Base-by-base conservation (phyloP, 2,888 invertebrate genomes). In the Parnassius mnemosyne region DNA sequence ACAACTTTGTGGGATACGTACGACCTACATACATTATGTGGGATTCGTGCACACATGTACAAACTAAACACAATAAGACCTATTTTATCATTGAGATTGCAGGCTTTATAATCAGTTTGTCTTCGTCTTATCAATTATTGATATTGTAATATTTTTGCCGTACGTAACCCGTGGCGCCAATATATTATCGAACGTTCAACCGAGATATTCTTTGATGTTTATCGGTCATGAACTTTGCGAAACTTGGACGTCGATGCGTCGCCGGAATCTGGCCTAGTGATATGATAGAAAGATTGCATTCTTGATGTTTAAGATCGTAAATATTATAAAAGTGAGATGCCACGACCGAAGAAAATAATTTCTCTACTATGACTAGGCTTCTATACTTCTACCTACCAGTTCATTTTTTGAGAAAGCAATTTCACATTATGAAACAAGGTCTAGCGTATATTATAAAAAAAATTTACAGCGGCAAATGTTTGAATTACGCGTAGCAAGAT, bases 41-140 rank as follows among this genome's bases (percentile, higher is more conserved):
- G 46, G 12, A 46, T 46, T 12, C 12, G n/a, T 34, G n/a, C 46
- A 11, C 12, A 46, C 46, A n/a, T 46, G 46, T 46, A 46, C 5
- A n/a, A 5, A 46, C n/a, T 3, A 7, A 46, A 46, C 7, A 46
- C 46, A 12, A 46, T 46, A 46, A 12, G 13, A 49, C 9, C 3
- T 54, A 54, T 54, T 46, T 55, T 55, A 55, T 55, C 54, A 43
- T 43, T 42, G 52, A 47, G 60, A 53, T 53, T 42, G 54, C 50
- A n/a, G 60, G 44, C 57, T 61, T 64, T 64, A 66, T 65, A 57
- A 65, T 65, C 57, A 55, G 20, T 58, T 57, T 58, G 57, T 57
- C 53, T 13, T 47, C 3, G 10, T 43, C 49, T 66, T 66, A 69
- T 71, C 65, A 64, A 57, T 60, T 68, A 69, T 71, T 71, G 69